phyloP scores from a whole-genome alignment of 2,113 vertebrate species.

The Oreochromis niloticus region DNA sequence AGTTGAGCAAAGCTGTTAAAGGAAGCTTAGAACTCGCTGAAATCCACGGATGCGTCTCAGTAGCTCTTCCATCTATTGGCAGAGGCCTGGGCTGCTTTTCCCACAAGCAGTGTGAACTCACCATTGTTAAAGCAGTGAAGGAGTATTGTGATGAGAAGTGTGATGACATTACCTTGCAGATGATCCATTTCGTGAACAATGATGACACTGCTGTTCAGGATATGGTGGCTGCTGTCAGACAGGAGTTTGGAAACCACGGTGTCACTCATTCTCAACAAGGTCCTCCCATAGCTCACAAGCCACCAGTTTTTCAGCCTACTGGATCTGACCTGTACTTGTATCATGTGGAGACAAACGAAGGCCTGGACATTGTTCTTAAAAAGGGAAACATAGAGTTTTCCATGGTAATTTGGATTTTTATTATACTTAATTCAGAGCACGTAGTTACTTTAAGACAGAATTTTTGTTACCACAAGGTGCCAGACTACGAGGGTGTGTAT shows the following conservation, averaged over 20 bases:
- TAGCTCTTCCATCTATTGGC: conserved; percentile 81
- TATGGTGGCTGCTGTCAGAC: conserved; percentile 59
- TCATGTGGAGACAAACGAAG: conserved; percentile 61
- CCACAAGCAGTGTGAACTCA: conserved; percentile 47
- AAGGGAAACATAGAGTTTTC: conserved; percentile 70
- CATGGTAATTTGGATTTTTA: conserved; percentile 61
- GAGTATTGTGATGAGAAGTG: conserved; percentile 60
- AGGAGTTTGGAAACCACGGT: conserved; percentile 40
- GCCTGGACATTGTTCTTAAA: conserved; percentile 68
- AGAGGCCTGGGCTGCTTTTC: conserved; percentile 69
- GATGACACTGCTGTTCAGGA: conserved; percentile 37
- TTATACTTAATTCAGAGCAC: background rate
- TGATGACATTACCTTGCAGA: conserved; percentile 53
- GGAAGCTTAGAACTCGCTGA: conserved; percentile 72
- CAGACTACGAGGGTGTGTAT: background rate
- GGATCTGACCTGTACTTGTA: background rate
- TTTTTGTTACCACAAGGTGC: background rate
- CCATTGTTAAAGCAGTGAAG: conserved; percentile 72
- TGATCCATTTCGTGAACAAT: conserved; percentile 76
- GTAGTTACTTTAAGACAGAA: background rate
- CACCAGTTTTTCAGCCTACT: background rate
- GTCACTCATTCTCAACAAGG: background rate
- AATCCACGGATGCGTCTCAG: conserved; percentile 32
- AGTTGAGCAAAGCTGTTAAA: conserved; percentile 66
- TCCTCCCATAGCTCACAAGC: rapidly evolving